These are phyloP conservation scores for Apodemia hepburni DNA, from an alignment of 2,888 invertebrate species.

Conservation along the genomic window DNA sequence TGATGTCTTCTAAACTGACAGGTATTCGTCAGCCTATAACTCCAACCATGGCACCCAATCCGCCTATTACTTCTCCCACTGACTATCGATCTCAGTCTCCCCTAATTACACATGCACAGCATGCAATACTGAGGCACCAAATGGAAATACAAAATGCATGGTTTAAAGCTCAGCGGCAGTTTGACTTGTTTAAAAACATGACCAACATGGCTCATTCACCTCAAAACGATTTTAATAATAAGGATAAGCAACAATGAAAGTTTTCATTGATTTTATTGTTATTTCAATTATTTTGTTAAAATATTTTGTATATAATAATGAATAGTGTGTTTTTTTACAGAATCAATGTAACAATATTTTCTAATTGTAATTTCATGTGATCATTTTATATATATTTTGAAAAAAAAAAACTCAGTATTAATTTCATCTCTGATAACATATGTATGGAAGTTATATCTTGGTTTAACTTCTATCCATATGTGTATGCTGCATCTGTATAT, in stretches of 20 bases:
- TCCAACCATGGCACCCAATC: slow-evolving; percentile 47
- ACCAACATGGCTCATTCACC: slow-evolving; percentile 58
- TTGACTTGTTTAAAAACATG: slow-evolving; percentile 65
- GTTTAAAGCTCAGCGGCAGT: slow-evolving; percentile 62
- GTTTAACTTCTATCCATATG: too few species aligned
- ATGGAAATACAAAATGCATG: slow-evolving; percentile 65
- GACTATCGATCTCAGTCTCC: slow-evolving; percentile 55
- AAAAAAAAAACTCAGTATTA: too few species aligned
- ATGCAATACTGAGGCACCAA: slow-evolving; percentile 56
- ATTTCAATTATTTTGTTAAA: slow-evolving; percentile 21
- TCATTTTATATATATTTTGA: too few species aligned
- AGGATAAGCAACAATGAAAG: slow-evolving; percentile 50
- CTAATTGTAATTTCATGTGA: background rate
- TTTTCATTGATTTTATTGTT: slow-evolving; percentile 28
- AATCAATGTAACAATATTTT: background rate
- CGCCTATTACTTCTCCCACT: slow-evolving; percentile 45
- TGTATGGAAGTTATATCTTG: too few species aligned
- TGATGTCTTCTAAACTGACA: slow-evolving; percentile 50
- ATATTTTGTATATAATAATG: slow-evolving; percentile 1
- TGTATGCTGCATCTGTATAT: too few species aligned
- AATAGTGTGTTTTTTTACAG: background rate
- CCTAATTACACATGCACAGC: slow-evolving; percentile 46
- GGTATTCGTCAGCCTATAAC: slow-evolving; percentile 55
- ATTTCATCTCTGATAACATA: too few species aligned
- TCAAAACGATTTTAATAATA: slow-evolving; percentile 62